These are phyloP conservation scores for Coronaproctus castanopsis DNA, from an alignment of 2,888 invertebrate species.

Conservation along the genomic window DNA sequence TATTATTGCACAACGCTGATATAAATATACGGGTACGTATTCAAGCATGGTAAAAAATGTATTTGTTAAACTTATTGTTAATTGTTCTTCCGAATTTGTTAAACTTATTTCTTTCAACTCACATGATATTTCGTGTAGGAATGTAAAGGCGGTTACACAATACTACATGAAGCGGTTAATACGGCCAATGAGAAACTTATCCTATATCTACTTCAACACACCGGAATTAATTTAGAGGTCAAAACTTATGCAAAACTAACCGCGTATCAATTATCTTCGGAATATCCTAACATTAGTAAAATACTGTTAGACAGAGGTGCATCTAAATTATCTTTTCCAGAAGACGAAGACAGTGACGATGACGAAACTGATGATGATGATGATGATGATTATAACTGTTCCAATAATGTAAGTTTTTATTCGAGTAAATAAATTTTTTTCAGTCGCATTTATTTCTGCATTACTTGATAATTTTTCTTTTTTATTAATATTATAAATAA, in stretches of 20 bases:
- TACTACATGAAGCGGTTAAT: conserved; percentile 6
- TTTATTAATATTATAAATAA: too few species aligned
- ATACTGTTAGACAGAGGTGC: conserved; percentile 1
- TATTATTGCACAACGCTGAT: conserved; percentile 1
- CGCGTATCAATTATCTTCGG: conserved; percentile 7
- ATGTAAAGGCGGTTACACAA: conserved; percentile 4
- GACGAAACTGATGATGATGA: conserved; percentile 8
- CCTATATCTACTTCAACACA: not conserved
- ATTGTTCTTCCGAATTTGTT: too few species aligned
- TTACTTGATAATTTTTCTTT: too few species aligned
- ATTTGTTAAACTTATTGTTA: too few species aligned
- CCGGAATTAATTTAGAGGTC: not conserved
- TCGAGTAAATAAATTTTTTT: too few species aligned
- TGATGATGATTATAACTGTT: not conserved
- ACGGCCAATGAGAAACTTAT: not conserved
- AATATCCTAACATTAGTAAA: conserved; percentile 1
- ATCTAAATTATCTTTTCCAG: not conserved
- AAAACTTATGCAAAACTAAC: conserved; percentile 4
- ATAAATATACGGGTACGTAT: conserved; percentile 3
- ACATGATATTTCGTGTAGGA: conserved; percentile 1
- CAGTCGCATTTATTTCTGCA: too few species aligned
- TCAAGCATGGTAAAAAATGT: too few species aligned
- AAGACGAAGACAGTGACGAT: conserved; percentile 1
- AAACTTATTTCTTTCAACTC: not conserved
- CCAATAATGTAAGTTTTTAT: too few species aligned